Evolutionary conservation across 2,797 vertebrate species (phyloP).

Genomic region (Poeciliopsis turneri): DNA sequence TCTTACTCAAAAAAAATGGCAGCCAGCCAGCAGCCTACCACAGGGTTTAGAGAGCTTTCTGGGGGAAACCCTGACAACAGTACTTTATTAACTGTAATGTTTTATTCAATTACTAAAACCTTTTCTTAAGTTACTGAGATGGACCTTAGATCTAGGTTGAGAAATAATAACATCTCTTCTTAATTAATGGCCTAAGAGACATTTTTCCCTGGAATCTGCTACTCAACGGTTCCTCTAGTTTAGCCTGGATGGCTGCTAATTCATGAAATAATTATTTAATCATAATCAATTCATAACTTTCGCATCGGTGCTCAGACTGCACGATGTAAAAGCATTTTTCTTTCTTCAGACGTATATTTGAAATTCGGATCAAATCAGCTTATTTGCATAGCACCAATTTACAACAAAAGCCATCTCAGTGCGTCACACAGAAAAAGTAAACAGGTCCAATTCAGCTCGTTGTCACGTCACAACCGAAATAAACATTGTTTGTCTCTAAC

Average conservation of each 20-base stretch:
- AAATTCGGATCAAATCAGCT: background rate
- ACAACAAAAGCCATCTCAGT: background rate
- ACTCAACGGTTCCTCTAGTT: background rate
- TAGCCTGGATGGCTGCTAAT: background rate
- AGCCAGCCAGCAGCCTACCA: too few relatives aligned
- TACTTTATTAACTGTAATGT: background rate
- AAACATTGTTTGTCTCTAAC: conserved; percentile 66
- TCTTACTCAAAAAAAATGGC: too few relatives aligned
- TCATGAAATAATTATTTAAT: background rate
- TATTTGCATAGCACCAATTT: background rate
- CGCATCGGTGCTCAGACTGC: conserved; percentile 20
- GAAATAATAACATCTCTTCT: background rate
- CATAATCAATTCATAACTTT: background rate
- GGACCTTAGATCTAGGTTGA: background rate
- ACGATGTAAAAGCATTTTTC: conserved; percentile 33
- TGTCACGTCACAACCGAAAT: conserved; percentile 54
- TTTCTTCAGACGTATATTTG: conserved; percentile 50
- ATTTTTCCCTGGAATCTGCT: conserved; percentile 31
- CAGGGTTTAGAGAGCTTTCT: too few relatives aligned
- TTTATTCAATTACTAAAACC: background rate
- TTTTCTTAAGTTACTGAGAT: background rate
- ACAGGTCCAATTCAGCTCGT: conserved; percentile 29
- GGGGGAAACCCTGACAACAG: too few relatives aligned
- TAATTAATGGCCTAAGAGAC: background rate
- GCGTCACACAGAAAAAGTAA: background rate